Evolutionary conservation across 2,113 vertebrate genomes (phyloP).

Genomic region (Tetrao urogallus): DNA sequence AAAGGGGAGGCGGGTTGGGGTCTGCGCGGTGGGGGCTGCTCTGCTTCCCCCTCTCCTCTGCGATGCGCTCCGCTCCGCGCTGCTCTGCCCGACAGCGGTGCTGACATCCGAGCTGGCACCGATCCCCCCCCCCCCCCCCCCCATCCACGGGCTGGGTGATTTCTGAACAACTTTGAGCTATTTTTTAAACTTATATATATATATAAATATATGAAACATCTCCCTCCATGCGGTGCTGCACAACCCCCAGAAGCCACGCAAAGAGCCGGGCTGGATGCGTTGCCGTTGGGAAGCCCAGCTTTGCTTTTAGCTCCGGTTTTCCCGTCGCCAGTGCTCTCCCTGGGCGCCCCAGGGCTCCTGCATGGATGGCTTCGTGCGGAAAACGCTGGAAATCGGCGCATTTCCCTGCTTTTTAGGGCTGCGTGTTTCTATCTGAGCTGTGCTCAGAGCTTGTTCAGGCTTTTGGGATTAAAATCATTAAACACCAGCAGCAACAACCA

Average conservation of each 20-base stretch:
- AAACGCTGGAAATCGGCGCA: background rate
- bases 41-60: background rate
- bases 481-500: background rate
- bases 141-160: background rate
- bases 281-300: background rate
- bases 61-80: background rate
- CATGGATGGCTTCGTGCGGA: background rate
- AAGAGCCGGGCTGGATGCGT: background rate
- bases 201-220: too few relatives aligned
- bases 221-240: background rate
- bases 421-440: background rate
- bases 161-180: background rate
- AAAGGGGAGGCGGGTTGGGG: background rate
- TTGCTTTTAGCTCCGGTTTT: background rate
- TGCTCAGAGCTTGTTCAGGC: background rate
- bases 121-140: too few relatives aligned
- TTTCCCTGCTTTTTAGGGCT: accelerated
- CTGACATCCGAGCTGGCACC: too few relatives aligned
- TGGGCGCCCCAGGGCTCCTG: background rate
- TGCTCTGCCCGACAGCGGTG: background rate
- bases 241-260: accelerated
- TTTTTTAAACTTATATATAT: background rate
- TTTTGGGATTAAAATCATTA: background rate
- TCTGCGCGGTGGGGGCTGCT: too few relatives aligned
- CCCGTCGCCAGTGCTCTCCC: background rate